Conservation (phyloP, 2,888 invertebrate species). For the Aproaerema taeniolella region DNA sequence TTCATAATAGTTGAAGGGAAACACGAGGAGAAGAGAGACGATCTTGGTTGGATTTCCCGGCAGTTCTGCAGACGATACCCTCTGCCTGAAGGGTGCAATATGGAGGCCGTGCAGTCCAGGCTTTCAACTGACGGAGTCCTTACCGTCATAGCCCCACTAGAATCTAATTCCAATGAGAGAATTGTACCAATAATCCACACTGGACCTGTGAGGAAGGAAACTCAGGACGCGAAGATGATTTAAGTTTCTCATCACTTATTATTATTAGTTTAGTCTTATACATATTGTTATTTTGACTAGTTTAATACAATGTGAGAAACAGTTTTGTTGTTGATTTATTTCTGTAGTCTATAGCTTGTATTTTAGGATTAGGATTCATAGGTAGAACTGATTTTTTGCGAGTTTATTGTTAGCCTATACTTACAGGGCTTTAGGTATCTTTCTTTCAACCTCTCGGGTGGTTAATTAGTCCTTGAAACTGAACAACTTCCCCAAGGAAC, state of each 20-base stretch:
- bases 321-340: not conserved
- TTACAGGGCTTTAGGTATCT: too few species aligned
- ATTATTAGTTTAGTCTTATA: not conserved
- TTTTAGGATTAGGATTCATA: too few species aligned
- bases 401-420: too few species aligned
- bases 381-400: too few species aligned
- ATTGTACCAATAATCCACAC: constrained; percentile 23
- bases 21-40: not conserved
- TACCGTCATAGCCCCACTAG: constrained; percentile 80
- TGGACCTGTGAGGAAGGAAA: constrained; percentile 22
- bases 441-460: too few species aligned
- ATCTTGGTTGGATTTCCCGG: not conserved
- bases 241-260: too few species aligned
- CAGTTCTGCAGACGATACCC: constrained; percentile 70
- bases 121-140: constrained; percentile 88
- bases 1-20: not conserved
- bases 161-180: constrained; percentile 35
- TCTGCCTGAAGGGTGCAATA: constrained; percentile 83
- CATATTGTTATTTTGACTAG: not conserved
- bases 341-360: too few species aligned
- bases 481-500: too few species aligned
- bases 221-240: constrained; percentile 2
- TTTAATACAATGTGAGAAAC: not conserved
- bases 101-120: constrained; percentile 83
- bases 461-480: too few species aligned